These are phyloP conservation scores for Porphyrio hochstetteri DNA, from an alignment of 2,113 vertebrate species.

Conservation along the genomic window DNA sequence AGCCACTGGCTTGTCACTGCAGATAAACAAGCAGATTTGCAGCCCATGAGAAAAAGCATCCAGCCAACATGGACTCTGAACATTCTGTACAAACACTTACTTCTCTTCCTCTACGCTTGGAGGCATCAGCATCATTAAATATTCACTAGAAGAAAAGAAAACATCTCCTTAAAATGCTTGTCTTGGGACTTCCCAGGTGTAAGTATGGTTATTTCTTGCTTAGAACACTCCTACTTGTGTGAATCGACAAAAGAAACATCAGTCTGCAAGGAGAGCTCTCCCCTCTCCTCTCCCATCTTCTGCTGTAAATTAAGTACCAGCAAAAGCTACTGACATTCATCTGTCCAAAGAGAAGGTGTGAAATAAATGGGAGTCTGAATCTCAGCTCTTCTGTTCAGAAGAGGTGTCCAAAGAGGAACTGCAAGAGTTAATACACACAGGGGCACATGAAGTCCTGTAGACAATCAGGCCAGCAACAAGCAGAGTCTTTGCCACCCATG, in stretches of 20 bases:
- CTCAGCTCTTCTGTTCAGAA: neutral
- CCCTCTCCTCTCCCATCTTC: neutral
- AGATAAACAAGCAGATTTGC: constrained; percentile 14
- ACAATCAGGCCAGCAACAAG: neutral
- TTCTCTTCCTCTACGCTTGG: constrained; percentile 88
- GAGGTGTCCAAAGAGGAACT: neutral
- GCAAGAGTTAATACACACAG: neutral
- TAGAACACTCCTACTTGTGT: neutral
- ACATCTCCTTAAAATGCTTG: neutral
- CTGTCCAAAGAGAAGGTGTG: neutral
- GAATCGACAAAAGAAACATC: neutral
- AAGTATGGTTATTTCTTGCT: neutral
- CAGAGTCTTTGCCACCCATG: neutral
- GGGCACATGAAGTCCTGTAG: neutral
- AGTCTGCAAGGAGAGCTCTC: neutral
- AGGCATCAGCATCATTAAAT: constrained; percentile 96
- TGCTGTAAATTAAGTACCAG: neutral
- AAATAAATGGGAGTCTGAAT: neutral
- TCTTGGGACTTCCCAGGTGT: neutral
- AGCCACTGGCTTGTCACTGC: constrained; percentile 86
- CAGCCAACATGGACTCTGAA: neutral
- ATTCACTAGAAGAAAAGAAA: constrained; percentile 81
- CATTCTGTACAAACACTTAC: constrained; percentile 78
- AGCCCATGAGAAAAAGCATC: neutral
- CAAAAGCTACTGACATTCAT: neutral